phyloP scores from a whole-genome alignment of 2,113 vertebrate species.

The Calyptomena viridis region DNA sequence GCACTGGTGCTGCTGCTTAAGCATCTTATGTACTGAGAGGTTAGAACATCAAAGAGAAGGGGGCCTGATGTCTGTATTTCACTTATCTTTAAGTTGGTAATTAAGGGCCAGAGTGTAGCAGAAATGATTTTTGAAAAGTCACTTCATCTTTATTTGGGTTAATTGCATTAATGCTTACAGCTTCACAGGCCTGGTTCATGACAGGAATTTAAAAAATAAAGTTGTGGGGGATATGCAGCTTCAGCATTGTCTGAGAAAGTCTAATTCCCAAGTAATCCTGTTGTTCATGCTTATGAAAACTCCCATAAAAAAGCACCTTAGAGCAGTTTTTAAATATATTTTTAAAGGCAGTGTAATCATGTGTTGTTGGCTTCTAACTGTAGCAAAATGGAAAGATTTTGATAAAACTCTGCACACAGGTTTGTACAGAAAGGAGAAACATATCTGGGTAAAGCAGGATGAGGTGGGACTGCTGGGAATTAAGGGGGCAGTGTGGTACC shows the following conservation, averaged over 20 bases:
- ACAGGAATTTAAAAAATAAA: not conserved
- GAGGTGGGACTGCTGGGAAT: not conserved
- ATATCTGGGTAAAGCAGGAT: fast-evolving
- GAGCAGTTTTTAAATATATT: not conserved
- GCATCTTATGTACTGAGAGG: not conserved
- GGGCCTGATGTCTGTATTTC: not conserved
- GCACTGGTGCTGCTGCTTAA: not conserved
- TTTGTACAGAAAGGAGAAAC: not conserved
- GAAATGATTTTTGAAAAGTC: constrained; percentile 47
- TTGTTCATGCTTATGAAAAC: not conserved
- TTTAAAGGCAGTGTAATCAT: not conserved
- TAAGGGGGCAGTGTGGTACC: not conserved
- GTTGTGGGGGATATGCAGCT: constrained; percentile 14
- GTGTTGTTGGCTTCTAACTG: not conserved
- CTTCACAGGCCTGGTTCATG: not conserved
- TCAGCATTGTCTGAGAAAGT: constrained; percentile 15
- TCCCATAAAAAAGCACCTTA: not conserved
- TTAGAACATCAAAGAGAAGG: constrained; percentile 19
- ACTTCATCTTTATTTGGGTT: constrained; percentile 38
- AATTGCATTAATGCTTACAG: constrained; percentile 14
- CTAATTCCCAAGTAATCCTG: constrained; percentile 40
- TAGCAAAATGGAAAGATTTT: not conserved
- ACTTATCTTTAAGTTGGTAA: constrained; percentile 10
- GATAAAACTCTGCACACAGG: not conserved
- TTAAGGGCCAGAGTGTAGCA: constrained; percentile 31